phyloP scores from a whole-genome alignment of 2,113 vertebrate species.

The Heptranchias perlo region DNA sequence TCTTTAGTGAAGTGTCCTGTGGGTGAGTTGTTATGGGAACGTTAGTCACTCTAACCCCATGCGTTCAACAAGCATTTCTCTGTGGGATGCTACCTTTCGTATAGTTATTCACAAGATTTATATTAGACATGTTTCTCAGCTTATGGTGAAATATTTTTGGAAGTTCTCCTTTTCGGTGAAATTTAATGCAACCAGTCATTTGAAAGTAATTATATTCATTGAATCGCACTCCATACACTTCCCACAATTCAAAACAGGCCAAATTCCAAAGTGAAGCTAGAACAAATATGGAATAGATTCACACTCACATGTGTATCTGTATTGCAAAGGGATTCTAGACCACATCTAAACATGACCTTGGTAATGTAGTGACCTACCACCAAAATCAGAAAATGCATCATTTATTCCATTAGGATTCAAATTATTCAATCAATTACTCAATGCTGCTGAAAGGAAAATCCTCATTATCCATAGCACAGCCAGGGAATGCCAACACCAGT shows the following conservation, averaged over 20 bases:
- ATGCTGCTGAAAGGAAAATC: not conserved
- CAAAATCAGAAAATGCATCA: not conserved
- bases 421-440: not conserved
- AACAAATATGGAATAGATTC: not conserved
- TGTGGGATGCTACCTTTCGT: not conserved
- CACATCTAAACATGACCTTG: not conserved
- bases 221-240: not conserved
- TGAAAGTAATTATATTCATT: not conserved
- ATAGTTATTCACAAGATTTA: not conserved
- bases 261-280: not conserved
- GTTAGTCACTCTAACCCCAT: not conserved
- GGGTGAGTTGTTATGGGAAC: not conserved
- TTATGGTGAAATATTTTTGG: not conserved
- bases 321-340: not conserved
- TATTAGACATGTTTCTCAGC: not conserved
- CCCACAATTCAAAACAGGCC: not conserved
- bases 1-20: not conserved
- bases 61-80: not conserved
- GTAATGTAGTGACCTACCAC: not conserved
- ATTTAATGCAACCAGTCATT: not conserved
- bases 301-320: not conserved
- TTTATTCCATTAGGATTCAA: not conserved
- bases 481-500: not conserved
- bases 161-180: not conserved
- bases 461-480: not conserved